A percentile compares a stretch with the other conserved stretches of the same genome.
These are phyloP conservation scores for Aradophagus sp. DNA, from an alignment of 1,140 invertebrate species.

Conservation along the genomic window DNA sequence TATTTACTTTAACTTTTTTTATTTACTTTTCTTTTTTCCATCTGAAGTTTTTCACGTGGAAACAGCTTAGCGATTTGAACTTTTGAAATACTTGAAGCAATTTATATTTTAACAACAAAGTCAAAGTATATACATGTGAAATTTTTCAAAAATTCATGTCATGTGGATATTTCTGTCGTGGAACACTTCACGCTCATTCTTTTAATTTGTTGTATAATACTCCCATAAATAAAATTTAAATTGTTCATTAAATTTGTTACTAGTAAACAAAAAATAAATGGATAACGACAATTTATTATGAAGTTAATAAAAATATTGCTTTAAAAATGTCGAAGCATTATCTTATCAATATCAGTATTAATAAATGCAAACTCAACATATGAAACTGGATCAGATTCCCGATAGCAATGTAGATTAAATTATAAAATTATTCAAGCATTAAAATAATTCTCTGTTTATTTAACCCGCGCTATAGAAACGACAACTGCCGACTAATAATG, in stretches of 20 bases:
- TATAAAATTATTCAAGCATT: conserved; percentile 52
- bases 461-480: conserved; percentile 4
- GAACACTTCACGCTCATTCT: too few species aligned
- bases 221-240: background rate
- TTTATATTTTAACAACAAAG: too few species aligned
- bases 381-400: conserved; percentile 37
- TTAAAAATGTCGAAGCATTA: conserved; percentile 9
- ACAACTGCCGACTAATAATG: conserved; percentile 4
- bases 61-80: too few species aligned
- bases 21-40: too few species aligned
- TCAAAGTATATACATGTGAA: too few species aligned
- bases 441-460: conserved; percentile 44
- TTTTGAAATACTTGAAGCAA: too few species aligned
- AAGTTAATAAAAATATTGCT: conserved; percentile 35
- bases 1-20: too few species aligned
- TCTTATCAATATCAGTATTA: conserved; percentile 28
- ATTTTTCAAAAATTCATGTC: too few species aligned
- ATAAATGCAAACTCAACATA: conserved; percentile 23
- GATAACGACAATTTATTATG: background rate
- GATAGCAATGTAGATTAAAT: conserved; percentile 48
- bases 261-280: background rate
- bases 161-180: too few species aligned
- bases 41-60: too few species aligned
- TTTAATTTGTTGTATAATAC: background rate
- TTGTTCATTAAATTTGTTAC: background rate